phyloP scores from a whole-genome alignment of 1,140 invertebrate species.

The Heterodera schachtii region DNA sequence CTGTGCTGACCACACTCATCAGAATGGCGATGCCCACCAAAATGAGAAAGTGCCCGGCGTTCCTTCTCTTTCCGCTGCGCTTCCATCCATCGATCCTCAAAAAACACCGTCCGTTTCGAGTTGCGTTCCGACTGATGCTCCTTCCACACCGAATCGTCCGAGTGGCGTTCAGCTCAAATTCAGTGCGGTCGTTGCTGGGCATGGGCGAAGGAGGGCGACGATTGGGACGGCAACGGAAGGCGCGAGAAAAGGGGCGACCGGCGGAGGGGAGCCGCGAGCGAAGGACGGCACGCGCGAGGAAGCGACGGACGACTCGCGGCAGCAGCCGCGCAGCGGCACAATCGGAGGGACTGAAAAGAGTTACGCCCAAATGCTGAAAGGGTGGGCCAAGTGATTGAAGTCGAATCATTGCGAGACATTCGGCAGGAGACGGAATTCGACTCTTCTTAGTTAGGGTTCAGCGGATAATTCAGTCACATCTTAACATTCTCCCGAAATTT shows the following conservation, averaged over 20 bases:
- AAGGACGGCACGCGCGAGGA: not conserved
- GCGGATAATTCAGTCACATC: too few species aligned
- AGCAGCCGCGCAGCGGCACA: conserved; percentile 15
- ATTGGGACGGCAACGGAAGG: conserved; percentile 18
- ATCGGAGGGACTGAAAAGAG: not conserved
- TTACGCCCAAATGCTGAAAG: conserved; percentile 3
- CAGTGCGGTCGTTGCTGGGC: conserved; percentile 38
- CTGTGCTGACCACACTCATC: not conserved
- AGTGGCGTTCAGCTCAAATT: conserved; percentile 18
- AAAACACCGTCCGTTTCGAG: not conserved
- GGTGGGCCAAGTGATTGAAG: not conserved
- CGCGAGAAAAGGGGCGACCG: not conserved
- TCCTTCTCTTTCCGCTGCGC: not conserved
- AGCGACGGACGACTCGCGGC: conserved; percentile 3
- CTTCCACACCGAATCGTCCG: not conserved
- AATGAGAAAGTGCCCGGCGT: not conserved
- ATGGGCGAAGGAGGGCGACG: conserved; percentile 23
- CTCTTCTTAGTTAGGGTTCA: too few species aligned
- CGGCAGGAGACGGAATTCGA: too few species aligned
- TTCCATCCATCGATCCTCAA: not conserved
- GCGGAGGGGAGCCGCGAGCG: not conserved
- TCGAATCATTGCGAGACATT: too few species aligned
- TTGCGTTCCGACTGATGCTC: not conserved
- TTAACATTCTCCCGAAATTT: too few species aligned
- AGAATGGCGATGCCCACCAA: not conserved